Evolutionary conservation across 2,797 vertebrate species (phyloP).

Genomic region (Trachops cirrhosus): DNA sequence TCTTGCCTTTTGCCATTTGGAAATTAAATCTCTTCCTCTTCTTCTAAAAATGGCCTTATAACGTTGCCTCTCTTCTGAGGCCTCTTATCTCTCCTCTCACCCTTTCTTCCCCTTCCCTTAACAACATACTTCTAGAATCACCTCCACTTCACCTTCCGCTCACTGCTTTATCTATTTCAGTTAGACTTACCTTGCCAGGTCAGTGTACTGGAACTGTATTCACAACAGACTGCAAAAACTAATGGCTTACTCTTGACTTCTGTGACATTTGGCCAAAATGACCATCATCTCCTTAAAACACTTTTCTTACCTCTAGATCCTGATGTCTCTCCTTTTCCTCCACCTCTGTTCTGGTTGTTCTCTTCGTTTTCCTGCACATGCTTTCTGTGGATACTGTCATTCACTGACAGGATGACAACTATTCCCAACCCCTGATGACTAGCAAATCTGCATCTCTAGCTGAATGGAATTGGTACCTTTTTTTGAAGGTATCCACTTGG

Average conservation of each 20-base stretch:
- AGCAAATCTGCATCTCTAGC: background rate
- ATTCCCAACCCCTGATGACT: background rate
- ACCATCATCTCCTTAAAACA: background rate
- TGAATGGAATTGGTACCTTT: background rate
- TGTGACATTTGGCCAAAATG: background rate
- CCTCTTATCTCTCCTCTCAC: background rate
- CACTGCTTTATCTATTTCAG: background rate
- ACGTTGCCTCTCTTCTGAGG: background rate
- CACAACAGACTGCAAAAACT: background rate
- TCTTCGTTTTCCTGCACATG: background rate
- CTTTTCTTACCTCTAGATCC: background rate
- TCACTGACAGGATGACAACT: background rate
- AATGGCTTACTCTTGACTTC: background rate
- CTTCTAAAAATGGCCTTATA: background rate
- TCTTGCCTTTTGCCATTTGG: background rate
- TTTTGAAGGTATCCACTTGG: background rate
- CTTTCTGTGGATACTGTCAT: background rate
- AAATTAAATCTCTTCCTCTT: background rate
- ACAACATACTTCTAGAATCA: background rate
- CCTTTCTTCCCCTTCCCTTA: background rate
- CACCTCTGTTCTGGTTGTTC: background rate
- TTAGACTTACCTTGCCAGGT: background rate
- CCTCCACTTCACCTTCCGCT: background rate
- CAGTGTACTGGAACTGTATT: background rate
- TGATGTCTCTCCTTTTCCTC: background rate